Evolutionary conservation across 2,797 vertebrate species (phyloP).

Genomic region (Sebastes minor): DNA sequence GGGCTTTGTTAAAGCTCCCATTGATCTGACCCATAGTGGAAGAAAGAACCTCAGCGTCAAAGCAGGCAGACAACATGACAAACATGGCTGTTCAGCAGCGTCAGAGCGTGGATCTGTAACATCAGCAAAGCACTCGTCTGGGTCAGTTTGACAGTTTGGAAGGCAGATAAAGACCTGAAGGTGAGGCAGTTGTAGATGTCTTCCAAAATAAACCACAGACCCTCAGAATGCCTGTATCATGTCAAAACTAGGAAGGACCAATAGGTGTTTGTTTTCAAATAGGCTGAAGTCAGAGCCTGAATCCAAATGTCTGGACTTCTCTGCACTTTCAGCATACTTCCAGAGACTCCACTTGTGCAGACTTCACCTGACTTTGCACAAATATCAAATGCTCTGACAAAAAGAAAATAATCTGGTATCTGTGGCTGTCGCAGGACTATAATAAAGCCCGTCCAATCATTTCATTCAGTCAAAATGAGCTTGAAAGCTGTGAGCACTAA

Average conservation of each 20-base stretch:
- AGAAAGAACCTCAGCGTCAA: not conserved
- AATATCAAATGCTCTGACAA: not conserved
- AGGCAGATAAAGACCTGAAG: not conserved
- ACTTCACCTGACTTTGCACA: not conserved
- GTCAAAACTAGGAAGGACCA: not conserved
- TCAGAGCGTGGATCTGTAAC: not conserved
- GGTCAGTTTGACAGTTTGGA: not conserved
- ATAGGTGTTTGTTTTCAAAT: not conserved
- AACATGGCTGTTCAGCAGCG: not conserved
- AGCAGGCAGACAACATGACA: not conserved
- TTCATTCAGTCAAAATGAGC: too few species aligned
- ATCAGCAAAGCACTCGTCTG: not conserved
- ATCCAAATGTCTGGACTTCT: not conserved
- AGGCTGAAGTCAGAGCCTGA: not conserved
- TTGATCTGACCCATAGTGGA: not conserved
- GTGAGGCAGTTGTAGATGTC: not conserved
- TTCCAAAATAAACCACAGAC: not conserved
- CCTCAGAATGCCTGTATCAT: not conserved
- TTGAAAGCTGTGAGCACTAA: too few species aligned
- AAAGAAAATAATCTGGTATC: too few species aligned
- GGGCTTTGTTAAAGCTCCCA: conserved; percentile 7
- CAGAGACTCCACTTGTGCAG: not conserved
- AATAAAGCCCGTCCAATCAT: too few species aligned
- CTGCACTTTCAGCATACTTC: not conserved
- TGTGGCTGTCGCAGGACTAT: too few species aligned